These are phyloP conservation scores for Platerodrilus igneus DNA, from an alignment of 2,888 invertebrate species.

Conservation along the genomic window DNA sequence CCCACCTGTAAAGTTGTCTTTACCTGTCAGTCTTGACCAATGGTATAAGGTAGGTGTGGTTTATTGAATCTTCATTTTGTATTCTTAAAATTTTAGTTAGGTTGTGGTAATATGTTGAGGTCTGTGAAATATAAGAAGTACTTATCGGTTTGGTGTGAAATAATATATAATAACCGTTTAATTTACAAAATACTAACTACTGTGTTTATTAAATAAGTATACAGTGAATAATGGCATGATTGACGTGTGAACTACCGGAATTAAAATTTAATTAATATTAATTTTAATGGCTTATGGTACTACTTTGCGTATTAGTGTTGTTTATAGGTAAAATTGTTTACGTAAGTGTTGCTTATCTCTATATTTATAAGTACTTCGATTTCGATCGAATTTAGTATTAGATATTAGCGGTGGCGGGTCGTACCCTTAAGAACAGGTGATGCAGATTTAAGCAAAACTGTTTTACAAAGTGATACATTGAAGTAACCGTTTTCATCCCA, in stretches of 20 bases:
- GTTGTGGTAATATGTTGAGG: conserved; percentile 44
- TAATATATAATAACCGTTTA: conserved; percentile 47
- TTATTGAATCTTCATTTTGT: conserved; percentile 35
- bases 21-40: conserved; percentile 34
- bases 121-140: conserved; percentile 45
- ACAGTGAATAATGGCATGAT: conserved; percentile 39
- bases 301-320: too few relatives aligned
- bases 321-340: too few relatives aligned
- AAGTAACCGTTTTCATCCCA: too few relatives aligned
- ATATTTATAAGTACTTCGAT: too few relatives aligned
- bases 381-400: too few relatives aligned
- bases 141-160: conserved; percentile 50
- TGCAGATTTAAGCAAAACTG: too few relatives aligned
- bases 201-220: conserved; percentile 43
- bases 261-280: conserved; percentile 12
- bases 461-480: too few relatives aligned
- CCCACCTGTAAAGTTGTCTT: conserved; percentile 24
- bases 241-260: conserved; percentile 31
- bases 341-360: too few relatives aligned
- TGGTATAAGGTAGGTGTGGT: conserved; percentile 36
- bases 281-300: too few relatives aligned
- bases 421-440: too few relatives aligned
- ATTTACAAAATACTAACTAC: conserved; percentile 44
- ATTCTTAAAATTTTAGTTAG: conserved; percentile 41
- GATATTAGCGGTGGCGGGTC: too few relatives aligned